Base-by-base conservation (phyloP, 2,797 vertebrate species). In the Sebastes diaconus region DNA sequence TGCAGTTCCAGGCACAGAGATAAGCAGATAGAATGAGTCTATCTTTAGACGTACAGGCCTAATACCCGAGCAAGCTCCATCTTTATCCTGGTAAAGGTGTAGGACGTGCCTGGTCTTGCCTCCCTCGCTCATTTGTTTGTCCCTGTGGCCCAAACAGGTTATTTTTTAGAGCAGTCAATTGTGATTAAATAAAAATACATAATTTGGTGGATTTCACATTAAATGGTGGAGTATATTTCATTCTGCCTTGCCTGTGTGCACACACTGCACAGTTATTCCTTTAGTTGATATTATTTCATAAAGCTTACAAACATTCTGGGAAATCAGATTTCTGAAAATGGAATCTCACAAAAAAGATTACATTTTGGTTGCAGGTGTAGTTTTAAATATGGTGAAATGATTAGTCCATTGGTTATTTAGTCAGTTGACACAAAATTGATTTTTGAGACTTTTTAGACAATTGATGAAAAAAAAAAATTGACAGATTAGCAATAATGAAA, bases 11-110 rank as follows among this genome's bases (percentile, higher is more conserved):
- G 54, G 70, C 81, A 52, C 55, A 57, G 78, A 80, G 92, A 87
- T 95, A 95, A 96, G 93, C 91, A 95, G 95, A 95, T 95, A 91
- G 90, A 94, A 86, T 46, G 76, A 87, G 60, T 79, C 93, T 96
- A 96, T 95, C 92, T 95, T 95, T 96, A 96, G 94, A 79, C 74
- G 30, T 75, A 73, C 30, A 58, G 77, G 80, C 85, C 86, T 96
- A 95, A 96, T 95, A 87, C 95, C 92, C 46, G n/a, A 80, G 78
- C 86, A 84, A 89, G 90, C 89, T 83, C 87, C 90, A 91, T 93
- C 94, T 93, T 87, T 83, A 93, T 93, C 90, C 90, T 65, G 24
- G 77, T 71, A 71, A 75, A 90, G 83, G 83, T 84, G 83, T 46
- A 61, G 58, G 72, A 55, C 61, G 25, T 58, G 63, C 65, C 64